Evolutionary conservation across 2,888 invertebrate species (phyloP).

Genomic region (Ellobium chinense): DNA sequence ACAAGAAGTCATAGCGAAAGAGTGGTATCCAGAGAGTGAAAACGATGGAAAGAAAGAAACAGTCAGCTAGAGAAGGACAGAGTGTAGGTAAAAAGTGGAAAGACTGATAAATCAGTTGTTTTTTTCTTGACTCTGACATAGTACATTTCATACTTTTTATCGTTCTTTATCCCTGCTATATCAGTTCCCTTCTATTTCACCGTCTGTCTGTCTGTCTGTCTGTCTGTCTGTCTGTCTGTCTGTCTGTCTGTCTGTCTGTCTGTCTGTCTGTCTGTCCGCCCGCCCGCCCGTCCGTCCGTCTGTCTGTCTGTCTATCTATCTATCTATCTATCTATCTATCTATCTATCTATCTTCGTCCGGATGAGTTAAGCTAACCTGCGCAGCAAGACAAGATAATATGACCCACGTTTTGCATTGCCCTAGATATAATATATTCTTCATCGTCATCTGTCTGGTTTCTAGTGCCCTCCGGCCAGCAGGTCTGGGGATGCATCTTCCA

Average conservation of each 20-base stretch:
- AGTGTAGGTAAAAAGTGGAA: background rate
- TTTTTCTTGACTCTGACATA: too few relatives aligned
- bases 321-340: background rate
- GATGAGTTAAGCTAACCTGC: too few relatives aligned
- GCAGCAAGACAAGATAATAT: too few relatives aligned
- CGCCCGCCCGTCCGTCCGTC: background rate
- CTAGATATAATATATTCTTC: too few relatives aligned
- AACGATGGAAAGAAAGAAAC: too few relatives aligned
- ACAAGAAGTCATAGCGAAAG: too few relatives aligned
- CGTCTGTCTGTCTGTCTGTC: background rate
- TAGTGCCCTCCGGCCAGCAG: too few relatives aligned
- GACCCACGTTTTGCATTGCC: too few relatives aligned
- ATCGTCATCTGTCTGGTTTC: too few relatives aligned
- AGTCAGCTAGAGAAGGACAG: conserved; percentile 4
- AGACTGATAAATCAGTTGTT: too few relatives aligned
- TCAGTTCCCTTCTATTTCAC: background rate
- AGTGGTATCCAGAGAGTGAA: too few relatives aligned
- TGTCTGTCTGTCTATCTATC: background rate
- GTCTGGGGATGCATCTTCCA: too few relatives aligned
- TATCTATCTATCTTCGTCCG: background rate
- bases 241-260: conserved; percentile 16
- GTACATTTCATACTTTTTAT: background rate
- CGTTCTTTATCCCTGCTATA: background rate
- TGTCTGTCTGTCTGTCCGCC: background rate
- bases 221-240: conserved; percentile 24